A percentile compares a stretch with the other conserved stretches of the same genome.
These are phyloP conservation scores for Macaria notata DNA, from an alignment of 2,888 invertebrate species.

Conservation along the genomic window DNA sequence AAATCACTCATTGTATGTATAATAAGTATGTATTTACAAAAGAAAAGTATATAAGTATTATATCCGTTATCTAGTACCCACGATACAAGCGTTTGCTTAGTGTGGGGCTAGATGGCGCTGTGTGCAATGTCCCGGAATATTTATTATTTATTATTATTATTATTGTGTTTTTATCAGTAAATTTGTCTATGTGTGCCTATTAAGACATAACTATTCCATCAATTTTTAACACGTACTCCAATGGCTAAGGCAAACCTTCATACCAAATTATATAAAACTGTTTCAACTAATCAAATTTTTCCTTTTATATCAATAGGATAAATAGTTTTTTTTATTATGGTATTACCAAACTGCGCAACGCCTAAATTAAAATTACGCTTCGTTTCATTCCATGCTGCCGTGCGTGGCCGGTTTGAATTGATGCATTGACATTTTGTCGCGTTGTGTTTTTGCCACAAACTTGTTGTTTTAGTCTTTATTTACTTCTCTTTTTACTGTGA, in stretches of 20 bases:
- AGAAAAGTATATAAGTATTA: no score
- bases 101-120: no score
- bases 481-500: slow-evolving; percentile 11
- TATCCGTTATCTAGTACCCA: no score
- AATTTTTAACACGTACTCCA: no score
- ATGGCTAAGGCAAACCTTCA: not conserved
- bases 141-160: no score
- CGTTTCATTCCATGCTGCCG: slow-evolving; percentile 21
- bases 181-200: no score
- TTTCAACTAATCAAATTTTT: not conserved
- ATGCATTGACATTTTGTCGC: slow-evolving; percentile 17
- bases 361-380: slow-evolving; percentile 28
- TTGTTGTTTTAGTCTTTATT: slow-evolving; percentile 20
- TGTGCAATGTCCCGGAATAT: no score
- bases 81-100: no score
- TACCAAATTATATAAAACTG: not conserved
- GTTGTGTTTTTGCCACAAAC: slow-evolving; percentile 15
- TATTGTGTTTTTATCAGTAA: no score
- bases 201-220: no score
- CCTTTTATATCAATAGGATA: not conserved
- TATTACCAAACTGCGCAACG: slow-evolving; percentile 13
- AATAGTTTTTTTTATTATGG: not conserved
- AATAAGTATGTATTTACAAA: no score
- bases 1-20: no score
- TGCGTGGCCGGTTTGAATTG: slow-evolving; percentile 26